Evolutionary conservation across 2,888 invertebrate species (phyloP), one percentile per base, ranked within the genome.

Genomic region (Rhagonycha fulva): DNA sequence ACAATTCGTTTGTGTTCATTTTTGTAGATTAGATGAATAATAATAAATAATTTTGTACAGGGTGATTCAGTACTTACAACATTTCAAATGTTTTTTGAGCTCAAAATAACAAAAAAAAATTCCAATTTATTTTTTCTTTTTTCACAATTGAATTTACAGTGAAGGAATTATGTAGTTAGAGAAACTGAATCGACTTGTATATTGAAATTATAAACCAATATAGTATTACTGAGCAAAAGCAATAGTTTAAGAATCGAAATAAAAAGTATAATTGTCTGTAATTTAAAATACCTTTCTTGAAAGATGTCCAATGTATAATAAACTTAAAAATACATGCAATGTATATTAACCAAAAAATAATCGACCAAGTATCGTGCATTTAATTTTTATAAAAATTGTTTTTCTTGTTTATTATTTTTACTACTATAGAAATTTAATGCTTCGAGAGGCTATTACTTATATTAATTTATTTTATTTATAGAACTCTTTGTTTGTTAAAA

Each of bases 381-480:
- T 66, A 24, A 66, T 66, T 24, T 66, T 66, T 14, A 24, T 66
- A 66, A 66, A 66, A 66, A 66, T 26, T 26, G 19, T 24, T 76
- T 71, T 74, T 71, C 68, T 28, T 76, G 60, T 68, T 73, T 76
- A 74, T 76, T 74, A n/a, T 75, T 61, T 62, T 62, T 14, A 24
- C 24, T 14, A 24, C 24, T 66, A n/a, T 24, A 66, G n/a, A 66
- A 26, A n/a, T 76, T 76, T 69, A 62, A 63, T 74, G 70, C 67
- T 68, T 68, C 62, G 47, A 74, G 76, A 76, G 76, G 76, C 76
- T 76, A 76, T 68, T 47, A 73, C 76, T 66, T 76, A 76, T 76
- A 73, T 76, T 73, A 73, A 72, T 72, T 73, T 73, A 71, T 74
- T 76, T 76, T 76, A 76, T 76, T 76, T 73, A 73, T 73, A 71